Conservation (phyloP, 2,888 invertebrate genomes). For the Carterocephalus palaemon region DNA sequence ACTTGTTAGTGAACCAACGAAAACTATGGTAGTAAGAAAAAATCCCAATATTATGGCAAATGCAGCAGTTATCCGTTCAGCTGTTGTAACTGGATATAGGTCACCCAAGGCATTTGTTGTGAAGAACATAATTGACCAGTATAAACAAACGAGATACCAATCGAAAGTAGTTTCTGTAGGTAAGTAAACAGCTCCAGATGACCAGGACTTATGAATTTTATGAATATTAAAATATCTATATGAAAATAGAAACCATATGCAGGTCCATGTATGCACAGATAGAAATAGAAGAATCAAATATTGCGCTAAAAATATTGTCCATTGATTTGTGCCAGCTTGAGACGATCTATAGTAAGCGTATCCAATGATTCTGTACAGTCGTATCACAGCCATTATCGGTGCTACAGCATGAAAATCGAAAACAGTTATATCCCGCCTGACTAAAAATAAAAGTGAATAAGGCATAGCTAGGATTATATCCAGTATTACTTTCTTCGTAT, state of each 20-base stretch:
- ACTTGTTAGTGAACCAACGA: constrained; percentile 73
- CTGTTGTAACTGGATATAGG: constrained; percentile 63
- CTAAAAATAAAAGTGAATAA: constrained; percentile 57
- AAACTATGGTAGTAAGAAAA: constrained; percentile 67
- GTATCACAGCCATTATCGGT: constrained; percentile 58
- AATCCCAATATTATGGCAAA: constrained; percentile 65
- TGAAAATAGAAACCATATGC: constrained; percentile 68
- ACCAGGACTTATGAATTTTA: constrained; percentile 60
- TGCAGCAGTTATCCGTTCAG: constrained; percentile 60
- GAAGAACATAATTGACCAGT: constrained; percentile 70
- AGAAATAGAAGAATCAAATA: constrained; percentile 66
- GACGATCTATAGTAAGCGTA: constrained; percentile 66
- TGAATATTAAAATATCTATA: constrained; percentile 56
- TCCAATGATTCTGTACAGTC: constrained; percentile 63
- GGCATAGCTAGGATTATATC: constrained; percentile 61
- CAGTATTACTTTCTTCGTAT: constrained; percentile 49
- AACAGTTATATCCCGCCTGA: constrained; percentile 34
- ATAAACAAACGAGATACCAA: constrained; percentile 70
- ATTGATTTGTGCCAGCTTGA: constrained; percentile 70
- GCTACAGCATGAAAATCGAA: constrained; percentile 57
- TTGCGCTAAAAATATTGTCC: constrained; percentile 70
- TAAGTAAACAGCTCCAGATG: constrained; percentile 53
- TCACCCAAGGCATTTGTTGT: constrained; percentile 71
- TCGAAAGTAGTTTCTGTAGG: constrained; percentile 60
- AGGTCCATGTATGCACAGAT: constrained; percentile 69